phyloP scores from a whole-genome alignment of 2,113 vertebrate genomes.

The Brachirus orientalis region DNA sequence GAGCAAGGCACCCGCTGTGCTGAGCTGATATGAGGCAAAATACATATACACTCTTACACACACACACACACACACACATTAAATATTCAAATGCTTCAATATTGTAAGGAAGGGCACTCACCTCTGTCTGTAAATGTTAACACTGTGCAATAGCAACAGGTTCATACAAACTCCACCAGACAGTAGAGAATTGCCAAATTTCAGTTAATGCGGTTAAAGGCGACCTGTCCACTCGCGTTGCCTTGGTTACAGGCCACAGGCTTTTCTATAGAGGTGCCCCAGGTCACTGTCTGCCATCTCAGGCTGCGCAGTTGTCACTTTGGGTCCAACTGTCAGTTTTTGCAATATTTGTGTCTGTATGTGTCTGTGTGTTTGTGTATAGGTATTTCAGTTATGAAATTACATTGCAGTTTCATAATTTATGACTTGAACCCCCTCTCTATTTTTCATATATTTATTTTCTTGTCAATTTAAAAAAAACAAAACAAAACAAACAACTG shows the following conservation, averaged over 20 bases:
- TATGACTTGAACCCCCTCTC: background rate
- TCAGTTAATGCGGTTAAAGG: constrained; percentile 55
- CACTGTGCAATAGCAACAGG: background rate
- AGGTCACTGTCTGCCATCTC: constrained; percentile 38
- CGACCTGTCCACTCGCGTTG: constrained; percentile 71
- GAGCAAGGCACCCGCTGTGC: constrained; percentile 74
- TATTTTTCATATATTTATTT: too few relatives aligned
- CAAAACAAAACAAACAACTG: background rate
- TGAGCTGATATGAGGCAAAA: constrained; percentile 71
- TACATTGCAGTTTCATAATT: constrained; percentile 2
- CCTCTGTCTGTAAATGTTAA: constrained; percentile 37
- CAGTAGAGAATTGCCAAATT: constrained; percentile 36
- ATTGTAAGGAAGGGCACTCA: constrained; percentile 28
- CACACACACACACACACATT: constrained; percentile 13
- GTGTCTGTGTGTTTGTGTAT: background rate
- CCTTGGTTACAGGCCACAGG: constrained; percentile 77
- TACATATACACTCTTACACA: constrained; percentile 19
- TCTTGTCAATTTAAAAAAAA: too few relatives aligned
- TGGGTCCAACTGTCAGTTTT: too few relatives aligned
- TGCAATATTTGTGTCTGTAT: background rate
- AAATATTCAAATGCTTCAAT: constrained; percentile 39
- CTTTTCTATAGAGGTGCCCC: constrained; percentile 69
- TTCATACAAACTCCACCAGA: background rate
- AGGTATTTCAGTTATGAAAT: constrained; percentile 21
- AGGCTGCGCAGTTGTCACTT: constrained; percentile 13